A percentile compares a stretch with the other conserved stretches of the same genome.
Evolutionary conservation across 23 tunicate species (phyloP).

Genomic region (Diplosoma virens): DNA sequence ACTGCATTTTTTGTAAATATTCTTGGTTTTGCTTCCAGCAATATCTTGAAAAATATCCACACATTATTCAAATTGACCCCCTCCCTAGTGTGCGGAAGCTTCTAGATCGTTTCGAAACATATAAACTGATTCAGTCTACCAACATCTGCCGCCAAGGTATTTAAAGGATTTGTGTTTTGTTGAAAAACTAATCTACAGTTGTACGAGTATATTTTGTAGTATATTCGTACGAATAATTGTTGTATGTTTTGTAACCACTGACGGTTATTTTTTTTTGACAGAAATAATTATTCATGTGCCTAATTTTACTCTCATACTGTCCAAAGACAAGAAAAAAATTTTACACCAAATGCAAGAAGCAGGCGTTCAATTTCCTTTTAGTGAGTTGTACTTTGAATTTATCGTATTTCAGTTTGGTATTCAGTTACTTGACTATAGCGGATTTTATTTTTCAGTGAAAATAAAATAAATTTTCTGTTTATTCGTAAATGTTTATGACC

Average conservation of each 20-base stretch:
- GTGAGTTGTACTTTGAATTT: constrained; percentile 19
- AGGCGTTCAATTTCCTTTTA: constrained; percentile 65
- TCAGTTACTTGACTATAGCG: not conserved
- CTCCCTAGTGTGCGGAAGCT: constrained; percentile 59
- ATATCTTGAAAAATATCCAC: constrained; percentile 49
- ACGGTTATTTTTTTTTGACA: constrained; percentile 24
- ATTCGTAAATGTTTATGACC: no score
- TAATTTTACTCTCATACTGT: constrained; percentile 42
- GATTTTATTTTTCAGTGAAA: no score
- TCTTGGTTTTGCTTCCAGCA: constrained; percentile 39
- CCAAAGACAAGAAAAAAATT: constrained; percentile 36
- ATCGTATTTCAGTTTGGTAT: not conserved
- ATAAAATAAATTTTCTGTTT: no score
- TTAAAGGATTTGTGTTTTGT: not conserved
- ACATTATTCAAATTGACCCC: constrained; percentile 65
- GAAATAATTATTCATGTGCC: constrained; percentile 69
- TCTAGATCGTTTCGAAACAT: constrained; percentile 73
- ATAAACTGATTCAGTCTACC: constrained; percentile 45
- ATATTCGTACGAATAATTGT: not conserved
- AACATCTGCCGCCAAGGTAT: constrained; percentile 53
- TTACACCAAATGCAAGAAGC: constrained; percentile 45
- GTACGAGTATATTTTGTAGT: not conserved
- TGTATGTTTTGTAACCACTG: not conserved
- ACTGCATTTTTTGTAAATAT: no score
- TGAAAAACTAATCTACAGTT: not conserved